phyloP scores from a whole-genome alignment of 2,888 invertebrate species.

The Euzophera pinguis region DNA sequence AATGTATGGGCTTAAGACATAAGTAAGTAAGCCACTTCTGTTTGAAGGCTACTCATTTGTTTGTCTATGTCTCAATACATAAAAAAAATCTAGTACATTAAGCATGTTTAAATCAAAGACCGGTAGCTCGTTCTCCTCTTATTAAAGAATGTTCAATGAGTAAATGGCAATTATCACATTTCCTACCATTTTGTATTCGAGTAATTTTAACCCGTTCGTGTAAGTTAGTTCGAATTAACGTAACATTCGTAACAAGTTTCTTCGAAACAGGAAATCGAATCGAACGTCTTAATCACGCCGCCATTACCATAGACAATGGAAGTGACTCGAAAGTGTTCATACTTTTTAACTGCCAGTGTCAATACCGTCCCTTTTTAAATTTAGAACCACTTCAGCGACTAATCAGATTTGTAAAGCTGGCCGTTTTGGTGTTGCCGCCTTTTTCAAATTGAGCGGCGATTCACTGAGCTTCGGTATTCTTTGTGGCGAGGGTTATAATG shows the following conservation, averaged over 20 bases:
- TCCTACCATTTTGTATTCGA: conserved; percentile 1
- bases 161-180: conserved; percentile 12
- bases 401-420: conserved; percentile 76
- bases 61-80: too few relatives aligned
- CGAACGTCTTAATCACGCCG: conserved; percentile 59
- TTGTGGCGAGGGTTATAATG: conserved; percentile 50
- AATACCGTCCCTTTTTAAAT: conserved; percentile 69
- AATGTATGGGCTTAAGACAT: background rate
- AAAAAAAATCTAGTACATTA: too few relatives aligned
- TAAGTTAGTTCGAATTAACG: conserved; percentile 13
- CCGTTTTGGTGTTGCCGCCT: conserved; percentile 38
- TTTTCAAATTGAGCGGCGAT: conserved; percentile 49
- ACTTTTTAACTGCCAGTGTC: conserved; percentile 52
- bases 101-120: background rate
- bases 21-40: too few relatives aligned
- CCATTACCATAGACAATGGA: conserved; percentile 62
- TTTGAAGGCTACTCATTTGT: background rate
- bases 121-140: background rate
- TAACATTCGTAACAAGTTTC: conserved; percentile 9
- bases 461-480: conserved; percentile 47
- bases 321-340: conserved; percentile 60
- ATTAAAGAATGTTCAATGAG: background rate
- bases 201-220: conserved; percentile 7
- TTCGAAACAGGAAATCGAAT: conserved; percentile 31
- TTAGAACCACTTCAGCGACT: conserved; percentile 74